phyloP scores from a whole-genome alignment of 2,888 invertebrate genomes.

The Temnothorax unifasciatus region DNA sequence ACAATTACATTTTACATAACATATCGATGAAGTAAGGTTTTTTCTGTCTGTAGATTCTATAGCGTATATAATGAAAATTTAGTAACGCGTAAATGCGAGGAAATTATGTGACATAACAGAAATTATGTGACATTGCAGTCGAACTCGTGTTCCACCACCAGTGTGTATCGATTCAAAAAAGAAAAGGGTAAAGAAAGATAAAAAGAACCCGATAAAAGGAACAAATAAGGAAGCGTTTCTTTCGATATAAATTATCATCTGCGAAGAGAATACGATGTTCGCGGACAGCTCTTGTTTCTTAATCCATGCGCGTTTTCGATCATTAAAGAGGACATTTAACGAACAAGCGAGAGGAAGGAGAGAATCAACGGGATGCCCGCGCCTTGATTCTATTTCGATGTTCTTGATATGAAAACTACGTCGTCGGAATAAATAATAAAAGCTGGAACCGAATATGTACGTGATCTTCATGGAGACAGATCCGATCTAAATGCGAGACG shows the following conservation, averaged over 20 bases:
- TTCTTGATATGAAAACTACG: constrained; percentile 61
- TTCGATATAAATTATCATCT: constrained; percentile 48
- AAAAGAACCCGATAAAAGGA: constrained; percentile 26
- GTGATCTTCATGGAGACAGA: constrained; percentile 34
- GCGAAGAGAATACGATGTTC: constrained; percentile 56
- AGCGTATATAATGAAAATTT: constrained; percentile 63
- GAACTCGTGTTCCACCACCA: constrained; percentile 63
- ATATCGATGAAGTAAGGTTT: constrained; percentile 72
- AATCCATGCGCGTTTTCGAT: constrained; percentile 52
- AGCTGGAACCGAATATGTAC: background rate
- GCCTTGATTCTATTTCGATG: constrained; percentile 59
- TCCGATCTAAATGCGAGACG: constrained; percentile 26
- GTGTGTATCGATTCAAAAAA: constrained; percentile 54
- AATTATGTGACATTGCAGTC: constrained; percentile 59
- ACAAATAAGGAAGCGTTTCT: constrained; percentile 37
- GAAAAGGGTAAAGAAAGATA: background rate
- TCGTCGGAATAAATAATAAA: constrained; percentile 49
- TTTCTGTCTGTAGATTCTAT: constrained; percentile 67
- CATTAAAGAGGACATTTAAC: constrained; percentile 46
- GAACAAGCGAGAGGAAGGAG: constrained; percentile 38
- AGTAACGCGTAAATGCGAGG: constrained; percentile 60
- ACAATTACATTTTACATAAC: constrained; percentile 71
- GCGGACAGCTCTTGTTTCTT: constrained; percentile 62
- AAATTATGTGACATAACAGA: constrained; percentile 58
- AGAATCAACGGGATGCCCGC: constrained; percentile 64